Base-by-base conservation (phyloP, 2,888 invertebrate species). In the Stegana nigrithorax region DNA sequence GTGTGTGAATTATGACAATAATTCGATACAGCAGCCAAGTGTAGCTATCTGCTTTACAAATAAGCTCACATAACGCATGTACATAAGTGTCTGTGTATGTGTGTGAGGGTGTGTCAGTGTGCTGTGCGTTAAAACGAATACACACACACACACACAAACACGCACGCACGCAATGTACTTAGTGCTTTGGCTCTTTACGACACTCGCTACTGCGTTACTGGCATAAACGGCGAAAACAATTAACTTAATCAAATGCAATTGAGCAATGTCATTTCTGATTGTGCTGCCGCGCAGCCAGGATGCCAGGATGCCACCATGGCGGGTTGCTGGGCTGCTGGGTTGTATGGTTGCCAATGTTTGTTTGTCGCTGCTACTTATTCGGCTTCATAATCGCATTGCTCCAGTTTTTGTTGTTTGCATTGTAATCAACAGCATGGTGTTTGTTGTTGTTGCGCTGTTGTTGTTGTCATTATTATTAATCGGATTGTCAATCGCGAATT, bases 261-360 rank as follows among this genome's bases (percentile, higher is more conserved):
- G 77, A 75, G 75, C 78, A 77, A 75, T 77, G 75, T 77, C 78
- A 75, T 77, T 75, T 75, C 67, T 75, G 75, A 75, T 75, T 75
- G 75, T 67, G 67, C 45, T 69, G 64, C 66, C 68, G 68, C 68
- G 69, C 76, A 66, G 62, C 67, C 60, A n/a, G n/a, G n/a, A n/a
- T n/a, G n/a, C n/a, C n/a, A n/a, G n/a, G n/a, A n/a, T n/a, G n/a
- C n/a, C n/a, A n/a, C n/a, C n/a, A n/a, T n/a, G n/a, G 47, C 21
- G 42, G 26, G 57, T 59, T 53, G 44, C 60, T 29, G 2, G 36
- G 19, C 50, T 27, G 19, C 44, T 39, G 14, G 8, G 36, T 47
- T 50, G 23, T 55, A 56, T 67, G 29, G 32, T 27, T 45, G 53
- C 5, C 7, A 21, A 27, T 8, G 59, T n/a, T 51, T 36, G 58